phyloP scores from a whole-genome alignment of 2,113 vertebrate species.

The Ptyas mucosa region DNA sequence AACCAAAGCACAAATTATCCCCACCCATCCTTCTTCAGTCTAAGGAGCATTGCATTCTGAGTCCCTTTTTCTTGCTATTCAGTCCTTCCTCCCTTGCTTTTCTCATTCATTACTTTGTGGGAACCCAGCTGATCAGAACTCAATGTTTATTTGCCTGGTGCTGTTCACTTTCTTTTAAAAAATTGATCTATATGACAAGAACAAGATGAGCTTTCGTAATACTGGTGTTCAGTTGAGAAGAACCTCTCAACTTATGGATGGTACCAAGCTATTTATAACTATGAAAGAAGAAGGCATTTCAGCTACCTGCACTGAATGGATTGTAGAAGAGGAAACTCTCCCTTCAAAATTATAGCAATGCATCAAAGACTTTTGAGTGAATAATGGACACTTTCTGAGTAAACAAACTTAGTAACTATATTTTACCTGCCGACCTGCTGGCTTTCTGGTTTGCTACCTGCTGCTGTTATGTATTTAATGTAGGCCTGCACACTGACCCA shows the following conservation, averaged over 20 bases:
- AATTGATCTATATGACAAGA: background rate
- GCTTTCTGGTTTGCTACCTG: background rate
- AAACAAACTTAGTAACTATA: background rate
- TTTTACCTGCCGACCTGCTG: background rate
- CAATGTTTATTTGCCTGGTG: background rate
- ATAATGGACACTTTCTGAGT: background rate
- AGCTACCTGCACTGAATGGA: background rate
- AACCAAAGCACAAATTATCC: background rate
- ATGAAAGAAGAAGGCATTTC: background rate
- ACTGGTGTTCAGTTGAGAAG: background rate
- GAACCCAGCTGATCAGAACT: background rate
- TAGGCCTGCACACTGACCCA: background rate
- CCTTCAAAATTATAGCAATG: background rate
- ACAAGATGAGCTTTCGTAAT: background rate
- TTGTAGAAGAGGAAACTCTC: too few relatives aligned
- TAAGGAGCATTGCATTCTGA: accelerated
- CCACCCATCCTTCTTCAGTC: background rate
- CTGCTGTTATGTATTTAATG: background rate
- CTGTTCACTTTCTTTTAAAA: background rate
- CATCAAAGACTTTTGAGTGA: background rate
- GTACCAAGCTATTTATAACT: background rate
- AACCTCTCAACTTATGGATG: background rate
- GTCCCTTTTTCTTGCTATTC: background rate
- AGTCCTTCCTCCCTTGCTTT: background rate
- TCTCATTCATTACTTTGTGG: background rate